phyloP scores from a whole-genome alignment of 2,113 vertebrate species.

The Dipodomys spectabilis region DNA sequence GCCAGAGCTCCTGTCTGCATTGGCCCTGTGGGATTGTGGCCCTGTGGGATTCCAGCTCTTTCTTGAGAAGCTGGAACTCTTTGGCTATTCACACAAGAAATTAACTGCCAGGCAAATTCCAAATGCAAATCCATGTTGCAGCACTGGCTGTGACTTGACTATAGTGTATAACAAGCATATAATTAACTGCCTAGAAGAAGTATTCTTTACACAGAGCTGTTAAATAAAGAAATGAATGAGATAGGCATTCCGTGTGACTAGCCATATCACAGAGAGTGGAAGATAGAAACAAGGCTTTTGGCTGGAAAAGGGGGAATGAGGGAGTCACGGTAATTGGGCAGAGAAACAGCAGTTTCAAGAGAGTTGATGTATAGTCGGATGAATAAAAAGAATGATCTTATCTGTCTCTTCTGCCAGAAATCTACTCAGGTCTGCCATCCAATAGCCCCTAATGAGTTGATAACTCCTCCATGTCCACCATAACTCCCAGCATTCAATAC shows the following conservation, averaged over 20 bases:
- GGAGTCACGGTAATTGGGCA: not conserved
- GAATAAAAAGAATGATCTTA: not conserved
- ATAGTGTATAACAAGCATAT: no score
- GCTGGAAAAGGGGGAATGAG: not conserved
- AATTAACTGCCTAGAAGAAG: no score
- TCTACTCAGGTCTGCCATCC: not conserved
- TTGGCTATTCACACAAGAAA: slow-evolving; percentile 2
- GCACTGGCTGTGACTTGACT: not conserved
- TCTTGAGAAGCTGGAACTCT: slow-evolving; percentile 6
- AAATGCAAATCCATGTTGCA: not conserved
- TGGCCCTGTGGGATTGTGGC: not conserved
- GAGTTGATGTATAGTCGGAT: not conserved
- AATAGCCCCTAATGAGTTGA: not conserved
- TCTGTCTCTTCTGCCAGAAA: not conserved
- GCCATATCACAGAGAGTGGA: not conserved
- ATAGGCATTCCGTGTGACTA: no score
- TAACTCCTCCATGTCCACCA: not conserved
- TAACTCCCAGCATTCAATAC: not conserved
- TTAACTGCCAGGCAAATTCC: slow-evolving; percentile 21
- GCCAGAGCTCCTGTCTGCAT: no score
- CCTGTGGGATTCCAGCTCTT: not conserved
- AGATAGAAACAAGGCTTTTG: not conserved
- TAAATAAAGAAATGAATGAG: not conserved
- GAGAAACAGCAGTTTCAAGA: not conserved
- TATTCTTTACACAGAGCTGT: not conserved